Percentiles rank a stretch among this genome's conserved stretches.
phyloP scores from a whole-genome alignment of 1,140 invertebrate genomes.

The Neotoxoptera formosana region DNA sequence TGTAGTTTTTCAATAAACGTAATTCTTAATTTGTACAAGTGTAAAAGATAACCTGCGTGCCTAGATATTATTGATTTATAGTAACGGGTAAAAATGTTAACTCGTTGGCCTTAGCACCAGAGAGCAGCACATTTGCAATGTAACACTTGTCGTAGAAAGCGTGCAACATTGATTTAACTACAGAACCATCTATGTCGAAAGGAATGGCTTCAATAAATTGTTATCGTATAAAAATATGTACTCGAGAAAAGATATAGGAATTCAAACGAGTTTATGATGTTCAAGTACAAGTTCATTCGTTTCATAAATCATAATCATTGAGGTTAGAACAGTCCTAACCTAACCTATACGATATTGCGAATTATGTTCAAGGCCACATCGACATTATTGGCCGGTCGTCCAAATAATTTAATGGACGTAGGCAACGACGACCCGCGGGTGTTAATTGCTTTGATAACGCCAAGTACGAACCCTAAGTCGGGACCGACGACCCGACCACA shows the following conservation, averaged over 20 bases:
- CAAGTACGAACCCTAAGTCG: too few species aligned
- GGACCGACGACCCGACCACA: background rate
- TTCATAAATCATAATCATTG: background rate
- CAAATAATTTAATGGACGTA: background rate
- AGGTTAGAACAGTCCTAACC: background rate
- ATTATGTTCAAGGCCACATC: background rate
- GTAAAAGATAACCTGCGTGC: background rate
- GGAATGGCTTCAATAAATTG: background rate
- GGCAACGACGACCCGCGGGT: background rate
- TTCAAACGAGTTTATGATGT: too few species aligned
- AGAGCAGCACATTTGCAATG: background rate
- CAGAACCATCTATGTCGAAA: background rate
- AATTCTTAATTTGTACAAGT: background rate
- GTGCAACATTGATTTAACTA: background rate
- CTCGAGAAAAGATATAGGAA: background rate
- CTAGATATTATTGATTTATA: background rate
- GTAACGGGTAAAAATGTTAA: background rate
- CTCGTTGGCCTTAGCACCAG: background rate
- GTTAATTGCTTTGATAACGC: background rate
- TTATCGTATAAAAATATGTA: too few species aligned
- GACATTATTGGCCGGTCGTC: too few species aligned
- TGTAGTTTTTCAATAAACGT: too few species aligned
- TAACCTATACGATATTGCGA: background rate
- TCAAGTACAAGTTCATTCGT: background rate
- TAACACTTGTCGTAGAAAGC: background rate